phyloP scores from a whole-genome alignment of 2,888 invertebrate species.

The Coelinius sp. region DNA sequence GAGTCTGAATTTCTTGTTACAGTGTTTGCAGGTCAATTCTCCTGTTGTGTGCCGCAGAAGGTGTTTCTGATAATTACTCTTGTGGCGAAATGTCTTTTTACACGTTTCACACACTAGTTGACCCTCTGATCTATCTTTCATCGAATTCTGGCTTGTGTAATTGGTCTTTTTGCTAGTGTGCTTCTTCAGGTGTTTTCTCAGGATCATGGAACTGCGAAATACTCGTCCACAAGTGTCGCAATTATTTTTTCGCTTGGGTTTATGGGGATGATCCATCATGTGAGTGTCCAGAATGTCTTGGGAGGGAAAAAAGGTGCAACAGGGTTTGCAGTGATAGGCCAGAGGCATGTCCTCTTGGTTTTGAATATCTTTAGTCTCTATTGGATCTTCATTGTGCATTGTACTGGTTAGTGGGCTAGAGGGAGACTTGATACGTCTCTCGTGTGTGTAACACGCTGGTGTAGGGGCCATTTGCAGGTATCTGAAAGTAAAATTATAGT shows the following conservation, averaged over 20 bases:
- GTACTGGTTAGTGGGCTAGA: not conserved
- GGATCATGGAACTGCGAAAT: conserved; percentile 56
- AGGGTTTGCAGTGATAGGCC: conserved; percentile 60
- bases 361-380: conserved; percentile 22
- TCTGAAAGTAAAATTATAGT: conserved; percentile 12
- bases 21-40: conserved; percentile 65
- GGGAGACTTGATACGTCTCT: not conserved
- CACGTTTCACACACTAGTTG: conserved; percentile 64
- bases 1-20: conserved; percentile 65
- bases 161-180: conserved; percentile 46
- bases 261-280: conserved; percentile 54
- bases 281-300: conserved; percentile 58
- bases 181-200: conserved; percentile 64
- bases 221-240: conserved; percentile 63
- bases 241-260: conserved; percentile 58
- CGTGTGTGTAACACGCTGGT: not conserved
- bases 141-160: conserved; percentile 39
- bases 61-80: conserved; percentile 66
- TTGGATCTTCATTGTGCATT: not conserved
- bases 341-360: conserved; percentile 59
- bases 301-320: conserved; percentile 58
- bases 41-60: conserved; percentile 61
- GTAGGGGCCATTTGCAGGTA: not conserved
- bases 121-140: conserved; percentile 51
- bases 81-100: conserved; percentile 64